Conservation (phyloP, 2,888 invertebrate species). For the Dolichopus griseipennis region DNA sequence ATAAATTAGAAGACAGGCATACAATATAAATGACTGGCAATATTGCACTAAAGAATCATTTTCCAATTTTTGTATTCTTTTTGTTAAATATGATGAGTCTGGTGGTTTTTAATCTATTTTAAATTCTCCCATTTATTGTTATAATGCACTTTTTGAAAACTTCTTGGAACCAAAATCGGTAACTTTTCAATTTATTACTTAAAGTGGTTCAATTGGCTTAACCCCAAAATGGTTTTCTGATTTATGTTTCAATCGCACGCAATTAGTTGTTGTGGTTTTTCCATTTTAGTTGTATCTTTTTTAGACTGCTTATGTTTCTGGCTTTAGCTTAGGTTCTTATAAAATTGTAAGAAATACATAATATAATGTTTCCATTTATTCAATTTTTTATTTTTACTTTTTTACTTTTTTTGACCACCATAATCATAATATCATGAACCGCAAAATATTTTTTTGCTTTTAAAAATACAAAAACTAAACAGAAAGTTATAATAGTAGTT, state of each 20-base stretch:
- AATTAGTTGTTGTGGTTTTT: conserved; percentile 22
- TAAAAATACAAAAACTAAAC: neutral
- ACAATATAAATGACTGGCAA: too few species aligned
- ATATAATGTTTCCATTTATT: too few species aligned
- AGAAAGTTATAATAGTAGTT: neutral
- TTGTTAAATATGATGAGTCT: too few species aligned
- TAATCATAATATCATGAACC: neutral
- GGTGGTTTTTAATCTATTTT: too few species aligned
- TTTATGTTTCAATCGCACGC: conserved; percentile 37
- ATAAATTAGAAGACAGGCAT: too few species aligned
- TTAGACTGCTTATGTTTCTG: too few species aligned
- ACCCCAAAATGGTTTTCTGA: conserved; percentile 34
- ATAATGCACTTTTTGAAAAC: conserved; percentile 10
- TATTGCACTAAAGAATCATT: too few species aligned
- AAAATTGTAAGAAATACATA: too few species aligned
- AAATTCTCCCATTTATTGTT: too few species aligned
- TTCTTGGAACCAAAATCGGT: conserved; percentile 28
- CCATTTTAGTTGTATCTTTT: too few species aligned
- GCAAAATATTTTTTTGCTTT: neutral
- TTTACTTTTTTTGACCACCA: neutral
- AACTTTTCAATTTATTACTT: conserved; percentile 35
- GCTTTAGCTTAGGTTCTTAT: too few species aligned
- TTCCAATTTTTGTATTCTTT: too few species aligned
- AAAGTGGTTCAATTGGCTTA: conserved; percentile 34
- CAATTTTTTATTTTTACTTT: neutral